Evolutionary conservation across 2,888 invertebrate species (phyloP).

Genomic region (Drosophila hamatofila): DNA sequence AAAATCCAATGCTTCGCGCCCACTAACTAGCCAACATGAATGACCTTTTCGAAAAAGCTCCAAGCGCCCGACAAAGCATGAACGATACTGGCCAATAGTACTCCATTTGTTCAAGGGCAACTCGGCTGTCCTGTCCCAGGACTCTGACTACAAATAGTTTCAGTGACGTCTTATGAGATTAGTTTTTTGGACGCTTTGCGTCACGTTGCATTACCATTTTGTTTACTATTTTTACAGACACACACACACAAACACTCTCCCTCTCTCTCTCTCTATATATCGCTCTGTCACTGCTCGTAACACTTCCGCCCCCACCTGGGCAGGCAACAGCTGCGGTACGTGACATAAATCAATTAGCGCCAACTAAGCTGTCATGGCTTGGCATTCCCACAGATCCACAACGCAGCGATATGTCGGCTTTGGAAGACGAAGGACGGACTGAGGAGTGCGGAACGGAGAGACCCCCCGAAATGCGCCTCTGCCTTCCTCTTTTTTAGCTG

Average conservation of each 20-base stretch:
- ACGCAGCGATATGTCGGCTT: constrained; percentile 7
- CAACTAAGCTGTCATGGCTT: constrained; percentile 62
- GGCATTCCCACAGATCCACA: constrained; percentile 56
- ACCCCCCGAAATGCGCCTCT: constrained; percentile 72
- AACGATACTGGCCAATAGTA: not conserved
- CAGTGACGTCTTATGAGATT: constrained; percentile 5
- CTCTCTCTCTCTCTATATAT: not conserved
- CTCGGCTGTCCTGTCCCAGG: not conserved
- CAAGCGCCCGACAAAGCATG: not conserved
- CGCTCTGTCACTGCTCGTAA: not conserved
- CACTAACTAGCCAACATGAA: not conserved
- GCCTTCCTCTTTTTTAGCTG: constrained; percentile 1
- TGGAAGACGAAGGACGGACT: too few relatives aligned
- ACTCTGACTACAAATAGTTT: not conserved
- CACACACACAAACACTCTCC: not conserved
- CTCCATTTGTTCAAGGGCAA: constrained; percentile 10
- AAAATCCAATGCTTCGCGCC: not conserved
- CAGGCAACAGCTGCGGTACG: constrained; percentile 56
- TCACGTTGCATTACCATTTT: constrained; percentile 69
- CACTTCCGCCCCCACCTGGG: constrained; percentile 12
- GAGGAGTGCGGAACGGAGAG: not conserved
- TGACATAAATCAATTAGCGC: constrained; percentile 77
- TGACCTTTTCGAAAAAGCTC: constrained; percentile 18
- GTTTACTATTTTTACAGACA: constrained; percentile 56
- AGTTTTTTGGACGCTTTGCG: constrained; percentile 40